These are phyloP conservation scores for Gallinago nigripennis DNA, from an alignment of 2,797 vertebrate genomes.

Conservation along the genomic window DNA sequence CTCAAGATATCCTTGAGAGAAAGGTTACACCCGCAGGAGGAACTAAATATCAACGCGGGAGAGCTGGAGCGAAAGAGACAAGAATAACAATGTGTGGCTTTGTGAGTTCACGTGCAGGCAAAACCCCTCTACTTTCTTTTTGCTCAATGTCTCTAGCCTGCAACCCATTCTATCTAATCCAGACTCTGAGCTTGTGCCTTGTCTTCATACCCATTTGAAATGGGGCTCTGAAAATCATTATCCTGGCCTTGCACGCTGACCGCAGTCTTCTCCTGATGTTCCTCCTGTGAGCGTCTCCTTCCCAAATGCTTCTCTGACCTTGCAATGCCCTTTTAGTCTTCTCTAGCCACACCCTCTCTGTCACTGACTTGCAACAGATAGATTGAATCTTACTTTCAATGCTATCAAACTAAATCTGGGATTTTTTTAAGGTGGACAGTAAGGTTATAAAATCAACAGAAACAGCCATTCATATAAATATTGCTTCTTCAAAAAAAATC, in stretches of 20 bases:
- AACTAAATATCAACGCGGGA: not conserved
- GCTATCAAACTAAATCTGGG: not conserved
- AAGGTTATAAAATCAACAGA: not conserved
- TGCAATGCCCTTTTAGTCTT: not conserved
- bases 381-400: not conserved
- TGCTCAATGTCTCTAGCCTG: not conserved
- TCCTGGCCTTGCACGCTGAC: not conserved
- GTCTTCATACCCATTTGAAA: not conserved
- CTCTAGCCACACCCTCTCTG: not conserved
- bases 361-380: not conserved
- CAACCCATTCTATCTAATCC: not conserved
- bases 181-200: not conserved
- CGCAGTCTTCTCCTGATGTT: not conserved
- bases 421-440: not conserved
- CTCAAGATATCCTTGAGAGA: not conserved
- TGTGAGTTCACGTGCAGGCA: not conserved
- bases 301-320: not conserved
- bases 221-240: not conserved
- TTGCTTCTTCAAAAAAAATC: not conserved
- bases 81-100: not conserved
- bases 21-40: not conserved
- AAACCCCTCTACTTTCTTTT: not conserved
- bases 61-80: not conserved
- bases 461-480: not conserved
- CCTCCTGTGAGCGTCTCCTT: not conserved